Conservation (phyloP, 2,888 invertebrate species). For the Amphipoea oculea region DNA sequence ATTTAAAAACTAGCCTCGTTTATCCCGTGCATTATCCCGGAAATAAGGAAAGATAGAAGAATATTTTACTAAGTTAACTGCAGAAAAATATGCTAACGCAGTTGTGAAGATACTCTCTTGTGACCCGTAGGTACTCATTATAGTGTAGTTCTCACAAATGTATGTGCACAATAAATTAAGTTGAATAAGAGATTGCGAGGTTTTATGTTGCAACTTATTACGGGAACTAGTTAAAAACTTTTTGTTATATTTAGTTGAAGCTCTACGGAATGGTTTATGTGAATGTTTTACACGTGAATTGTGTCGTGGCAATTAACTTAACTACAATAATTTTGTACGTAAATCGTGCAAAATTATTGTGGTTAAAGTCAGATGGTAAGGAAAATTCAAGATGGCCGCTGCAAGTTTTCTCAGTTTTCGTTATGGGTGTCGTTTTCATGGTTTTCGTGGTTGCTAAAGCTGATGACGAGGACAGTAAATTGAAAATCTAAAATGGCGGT, state of each 20-base stretch:
- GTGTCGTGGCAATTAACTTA: no score
- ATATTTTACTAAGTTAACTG: slow-evolving; percentile 38
- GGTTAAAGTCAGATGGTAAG: no score
- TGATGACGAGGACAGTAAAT: no score
- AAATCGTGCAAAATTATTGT: no score
- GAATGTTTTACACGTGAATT: not conserved
- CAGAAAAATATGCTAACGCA: slow-evolving; percentile 37
- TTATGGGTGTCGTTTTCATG: no score
- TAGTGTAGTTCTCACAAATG: slow-evolving; percentile 32
- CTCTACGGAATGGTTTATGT: not conserved
- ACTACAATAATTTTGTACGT: no score
- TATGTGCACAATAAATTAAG: slow-evolving; percentile 37
- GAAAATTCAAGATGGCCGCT: no score
- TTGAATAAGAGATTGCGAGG: slow-evolving; percentile 15
- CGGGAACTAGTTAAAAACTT: slow-evolving; percentile 8
- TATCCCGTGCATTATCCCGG: no score
- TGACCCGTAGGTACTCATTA: slow-evolving; percentile 28
- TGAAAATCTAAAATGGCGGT: no score
- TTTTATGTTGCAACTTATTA: slow-evolving; percentile 29
- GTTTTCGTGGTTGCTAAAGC: no score
- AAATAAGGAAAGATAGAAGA: not conserved
- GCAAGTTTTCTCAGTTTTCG: no score
- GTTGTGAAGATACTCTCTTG: slow-evolving; percentile 38
- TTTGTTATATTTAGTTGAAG: slow-evolving; percentile 4
- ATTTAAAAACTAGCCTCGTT: no score